phyloP scores from a whole-genome alignment of 1,140 invertebrate genomes.

The Drosophila subobscura region DNA sequence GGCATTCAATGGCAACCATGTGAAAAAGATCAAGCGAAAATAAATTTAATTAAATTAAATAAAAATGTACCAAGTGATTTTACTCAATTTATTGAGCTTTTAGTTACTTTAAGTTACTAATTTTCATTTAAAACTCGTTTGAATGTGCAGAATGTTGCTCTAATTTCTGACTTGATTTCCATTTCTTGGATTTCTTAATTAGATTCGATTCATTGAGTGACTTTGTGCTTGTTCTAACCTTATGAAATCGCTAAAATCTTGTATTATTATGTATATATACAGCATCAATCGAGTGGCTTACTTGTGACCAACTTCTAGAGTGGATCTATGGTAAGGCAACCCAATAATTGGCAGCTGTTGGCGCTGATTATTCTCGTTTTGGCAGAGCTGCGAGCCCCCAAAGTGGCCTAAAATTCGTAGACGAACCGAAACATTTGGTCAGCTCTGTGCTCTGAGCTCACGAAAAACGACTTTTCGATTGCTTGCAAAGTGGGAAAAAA shows the following conservation, averaged over 20 bases:
- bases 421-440: slow-evolving; percentile 63
- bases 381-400: slow-evolving; percentile 14
- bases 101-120: too few relatives aligned
- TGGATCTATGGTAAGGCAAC: slow-evolving; percentile 38
- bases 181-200: neutral
- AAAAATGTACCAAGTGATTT: neutral
- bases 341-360: slow-evolving; percentile 69
- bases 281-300: slow-evolving; percentile 20
- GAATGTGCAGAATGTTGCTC: too few relatives aligned
- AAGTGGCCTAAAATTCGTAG: slow-evolving; percentile 22
- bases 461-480: slow-evolving; percentile 70
- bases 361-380: slow-evolving; percentile 37
- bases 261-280: slow-evolving; percentile 36
- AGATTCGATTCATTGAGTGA: neutral
- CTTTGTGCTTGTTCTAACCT: too few relatives aligned
- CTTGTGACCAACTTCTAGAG: slow-evolving; percentile 21
- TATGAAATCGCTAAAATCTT: neutral
- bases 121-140: too few relatives aligned
- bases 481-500: slow-evolving; percentile 61
- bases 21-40: slow-evolving; percentile 68
- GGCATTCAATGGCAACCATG: slow-evolving; percentile 58
- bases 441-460: slow-evolving; percentile 50
- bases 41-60: slow-evolving; percentile 72
- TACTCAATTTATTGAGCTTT: neutral
- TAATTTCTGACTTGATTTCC: neutral